Evolutionary conservation across 1,140 invertebrate genomes (phyloP), one percentile per base, ranked within the genome.

Genomic region (Magallana angulata): DNA sequence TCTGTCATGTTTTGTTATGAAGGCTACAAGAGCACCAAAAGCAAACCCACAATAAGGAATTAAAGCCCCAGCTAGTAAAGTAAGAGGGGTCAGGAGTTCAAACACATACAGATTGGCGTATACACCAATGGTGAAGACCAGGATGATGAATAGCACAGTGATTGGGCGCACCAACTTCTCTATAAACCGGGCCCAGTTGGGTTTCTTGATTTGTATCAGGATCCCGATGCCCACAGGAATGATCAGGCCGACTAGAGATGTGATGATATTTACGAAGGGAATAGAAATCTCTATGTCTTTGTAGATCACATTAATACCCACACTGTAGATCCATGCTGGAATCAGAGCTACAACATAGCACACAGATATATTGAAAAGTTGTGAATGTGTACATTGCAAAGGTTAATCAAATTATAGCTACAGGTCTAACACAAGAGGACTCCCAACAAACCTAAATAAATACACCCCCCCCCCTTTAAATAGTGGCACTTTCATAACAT

Each of bases 31-130:
- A 3, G 88, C 97, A 58, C 98, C 98, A 80, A 97, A 95, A 6
- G 96, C 59, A 94, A 98, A 99, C 2, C 98, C 98, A 24, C 97
- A 93, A 96, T 97, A 98, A 0, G 98, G 98, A 76, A 99, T 95
- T 2, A 97, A 96, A 92, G 98, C 96, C 24, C 98, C 98, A 36
- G 97, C 97, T 18, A 98, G 91, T 24, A 98, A 92, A 84, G 98
- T 89, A 60, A 87, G 82, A 36, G 91, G 90, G 24, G 85, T 89
- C 8, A 98, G 97, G 91, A 99, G 94, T 92, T 97, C 95, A 92
- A 99, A 99, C 80, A 99, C 96, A 95, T 98, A 99, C 16, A 97
- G 95, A 95, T 99, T 99, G 0, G 98, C 97, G 80, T 97, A 96
- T 48, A 98, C 97, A 0, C 98, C 99, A 95, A 99, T 98, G n/a